Evolutionary conservation across 2,888 invertebrate genomes (phyloP), one percentile per base, ranked within the genome.

Genomic region (Ophonus ardosiacus): DNA sequence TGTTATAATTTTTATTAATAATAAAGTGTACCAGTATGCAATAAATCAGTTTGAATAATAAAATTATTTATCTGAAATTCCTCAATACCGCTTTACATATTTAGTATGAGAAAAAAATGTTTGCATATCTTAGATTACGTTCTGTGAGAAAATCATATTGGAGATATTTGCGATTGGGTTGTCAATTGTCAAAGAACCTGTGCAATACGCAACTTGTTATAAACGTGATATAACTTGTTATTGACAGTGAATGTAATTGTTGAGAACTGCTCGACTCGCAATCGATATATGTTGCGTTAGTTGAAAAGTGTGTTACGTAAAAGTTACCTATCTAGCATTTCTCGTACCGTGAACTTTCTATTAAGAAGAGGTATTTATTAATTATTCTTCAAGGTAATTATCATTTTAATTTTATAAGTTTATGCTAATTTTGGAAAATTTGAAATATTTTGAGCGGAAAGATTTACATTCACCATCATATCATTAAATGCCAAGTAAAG

Each of bases 251-350:
- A 74, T 43, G 71, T 18, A 40, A 38, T 7, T 68, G 43, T 71
- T 40, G 43, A 51, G 43, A 74, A 74, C 17, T 31, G 31, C 31
- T 31, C 17, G 18, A 68, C 10, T 68, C 17, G 43, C 43, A 43
- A 74, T 74, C 40, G 43, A 43, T 74, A 74, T 74, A 6, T 74
- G 71, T 74, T 74, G 71, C 71, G 71, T 74, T 74, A 74, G 40
- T 5, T 43, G n/a, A 17, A 43, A 51, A 74, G 15, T 13, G 43
- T 43, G 18, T 43, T 74, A 18, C 43, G 71, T 43, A 74, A 74
- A 74, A 17, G 1, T n/a, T n/a, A n/a, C n/a, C n/a, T 63, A 24
- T 63, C 63, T 63, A 24, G 63, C 63, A 63, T 63, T 31, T 68
- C 38, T 68, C 15, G 68, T 68, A 38, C 38, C 68, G 31, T 68